Evolutionary conservation across 2,113 vertebrate species (phyloP), one percentile per base, ranked within the genome.

Genomic region (Bubo scandiacus): DNA sequence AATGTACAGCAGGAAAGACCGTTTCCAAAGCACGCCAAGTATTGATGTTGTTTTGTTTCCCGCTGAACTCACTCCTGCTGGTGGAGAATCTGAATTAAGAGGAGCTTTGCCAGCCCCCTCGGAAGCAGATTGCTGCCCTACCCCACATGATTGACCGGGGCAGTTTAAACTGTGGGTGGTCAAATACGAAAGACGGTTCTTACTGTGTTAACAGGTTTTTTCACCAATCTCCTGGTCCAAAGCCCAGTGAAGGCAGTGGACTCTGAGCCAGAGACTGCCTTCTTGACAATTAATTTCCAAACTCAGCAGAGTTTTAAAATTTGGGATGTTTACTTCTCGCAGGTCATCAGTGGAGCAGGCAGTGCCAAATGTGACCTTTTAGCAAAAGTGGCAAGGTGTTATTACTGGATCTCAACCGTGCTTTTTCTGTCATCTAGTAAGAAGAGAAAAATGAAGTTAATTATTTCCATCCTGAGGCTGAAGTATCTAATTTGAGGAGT

Each of bases 121-220:
- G 1, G 77, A 43, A 79, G 27, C 58, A 81, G 68, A 32, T 54
- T 52, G 26, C 51, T 61, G 57, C 43, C 73, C 47, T 27, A 4
- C 38, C n/a, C 36, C 49, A 10, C 20, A 6, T 1, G 5, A 67
- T 34, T 70, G 66, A 74, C 71, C 67, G 10, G 57, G 45, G 40
- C 43, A 34, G 17, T 25, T 34, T 30, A 10, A 70, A 17, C 40
- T 26, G 18, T 1, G 0, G 29, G 61, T 0, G 4, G 20, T 20
- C 47, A 57, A 27, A 58, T 38, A 27, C 1, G 45, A 91, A 40
- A 36, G 34, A 29, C 16, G 20, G n/a, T 61, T 88, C 86, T 66
- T 10, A 20, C 49, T 49, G 62, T 21, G n/a, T 15, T 78, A 27
- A 55, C n/a, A 15, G 52, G 29, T 3, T 21, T 78, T 58, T 86